Conservation (phyloP, 2,797 vertebrate genomes). For the Pseudotriccus pelzelni region DNA sequence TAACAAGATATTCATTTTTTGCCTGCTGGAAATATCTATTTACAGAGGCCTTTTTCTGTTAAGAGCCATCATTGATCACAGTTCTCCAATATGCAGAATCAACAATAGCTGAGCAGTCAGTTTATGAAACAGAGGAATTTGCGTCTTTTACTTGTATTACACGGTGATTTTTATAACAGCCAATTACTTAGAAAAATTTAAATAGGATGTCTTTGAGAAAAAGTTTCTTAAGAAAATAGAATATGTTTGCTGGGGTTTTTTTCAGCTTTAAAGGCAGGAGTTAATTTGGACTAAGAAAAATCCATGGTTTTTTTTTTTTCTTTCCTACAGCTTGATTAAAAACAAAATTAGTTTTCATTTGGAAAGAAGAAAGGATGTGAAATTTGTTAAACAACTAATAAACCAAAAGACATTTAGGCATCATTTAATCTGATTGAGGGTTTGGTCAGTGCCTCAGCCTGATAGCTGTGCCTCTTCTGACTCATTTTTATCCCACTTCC, state of each 20-base stretch:
- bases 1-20: constrained; percentile 19
- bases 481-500: background rate
- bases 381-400: background rate
- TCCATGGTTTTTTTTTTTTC: background rate
- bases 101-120: background rate
- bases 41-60: background rate
- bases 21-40: constrained; percentile 12
- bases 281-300: background rate
- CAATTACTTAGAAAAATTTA: background rate
- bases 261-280: background rate
- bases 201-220: background rate
- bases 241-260: accelerated
- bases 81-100: background rate
- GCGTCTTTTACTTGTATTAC: background rate
- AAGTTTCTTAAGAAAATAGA: background rate
- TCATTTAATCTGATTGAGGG: background rate
- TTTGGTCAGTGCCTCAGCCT: background rate
- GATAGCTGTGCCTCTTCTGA: background rate
- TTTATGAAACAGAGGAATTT: background rate
- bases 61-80: background rate
- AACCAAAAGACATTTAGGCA: background rate
- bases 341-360: background rate
- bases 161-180: background rate
- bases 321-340: background rate
- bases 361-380: background rate